phyloP scores from a whole-genome alignment of 2,888 invertebrate genomes.

The Hyppa rectilinea region DNA sequence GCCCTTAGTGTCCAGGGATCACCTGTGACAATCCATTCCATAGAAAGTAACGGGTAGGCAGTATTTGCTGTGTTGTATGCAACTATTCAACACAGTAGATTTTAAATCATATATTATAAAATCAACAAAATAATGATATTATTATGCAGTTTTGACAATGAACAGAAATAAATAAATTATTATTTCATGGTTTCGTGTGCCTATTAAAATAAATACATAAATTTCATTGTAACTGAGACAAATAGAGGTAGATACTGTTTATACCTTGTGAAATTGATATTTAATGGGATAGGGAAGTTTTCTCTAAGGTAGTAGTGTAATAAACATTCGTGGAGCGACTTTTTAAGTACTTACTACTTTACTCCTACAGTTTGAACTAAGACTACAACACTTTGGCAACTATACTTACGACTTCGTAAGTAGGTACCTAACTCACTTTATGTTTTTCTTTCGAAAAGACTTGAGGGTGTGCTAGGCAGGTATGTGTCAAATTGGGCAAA shows the following conservation, averaged over 20 bases:
- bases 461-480: not conserved
- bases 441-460: slow-evolving; percentile 11
- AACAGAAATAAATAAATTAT: not conserved
- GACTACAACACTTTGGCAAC: slow-evolving; percentile 17
- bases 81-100: no score
- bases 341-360: slow-evolving; percentile 25
- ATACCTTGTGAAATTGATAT: not conserved
- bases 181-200: not conserved
- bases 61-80: slow-evolving; percentile 6
- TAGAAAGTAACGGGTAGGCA: slow-evolving; percentile 37
- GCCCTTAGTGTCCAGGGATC: no score
- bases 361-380: slow-evolving; percentile 10
- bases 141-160: slow-evolving; percentile 5
- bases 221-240: not conserved
- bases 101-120: not conserved
- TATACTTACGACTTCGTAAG: slow-evolving; percentile 28
- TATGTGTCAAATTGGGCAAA: not conserved
- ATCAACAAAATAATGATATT: not conserved
- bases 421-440: not conserved
- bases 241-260: not conserved
- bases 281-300: slow-evolving; percentile 1
- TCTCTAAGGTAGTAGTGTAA: slow-evolving; percentile 5
- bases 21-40: slow-evolving; percentile 53
- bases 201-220: no score
- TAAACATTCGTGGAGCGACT: slow-evolving; percentile 14